Evolutionary conservation across 2,113 vertebrate genomes (phyloP).

Genomic region (Neotragus moschatus): DNA sequence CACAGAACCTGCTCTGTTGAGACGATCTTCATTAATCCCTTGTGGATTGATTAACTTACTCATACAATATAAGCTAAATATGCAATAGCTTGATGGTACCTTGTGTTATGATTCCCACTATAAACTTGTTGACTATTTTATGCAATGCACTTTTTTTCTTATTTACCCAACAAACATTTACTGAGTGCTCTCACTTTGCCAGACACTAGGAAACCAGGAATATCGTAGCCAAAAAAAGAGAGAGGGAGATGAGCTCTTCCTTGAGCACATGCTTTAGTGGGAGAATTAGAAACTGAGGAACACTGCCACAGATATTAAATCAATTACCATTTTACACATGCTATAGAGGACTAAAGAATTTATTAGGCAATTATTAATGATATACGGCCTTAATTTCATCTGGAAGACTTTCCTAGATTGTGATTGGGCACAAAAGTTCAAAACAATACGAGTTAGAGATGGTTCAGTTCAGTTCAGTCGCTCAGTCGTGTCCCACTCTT

Average conservation of each 20-base stretch:
- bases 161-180: background rate
- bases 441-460: background rate
- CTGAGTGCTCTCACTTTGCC: background rate
- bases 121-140: background rate
- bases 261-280: background rate
- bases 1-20: background rate
- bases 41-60: background rate
- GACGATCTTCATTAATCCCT: background rate
- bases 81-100: background rate
- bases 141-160: background rate
- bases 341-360: background rate
- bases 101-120: background rate
- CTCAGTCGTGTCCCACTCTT: background rate
- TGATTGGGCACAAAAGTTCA: background rate
- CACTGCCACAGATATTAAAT: background rate
- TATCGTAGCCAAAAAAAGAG: background rate
- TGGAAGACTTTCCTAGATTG: background rate
- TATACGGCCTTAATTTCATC: background rate
- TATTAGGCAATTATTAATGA: background rate
- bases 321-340: background rate
- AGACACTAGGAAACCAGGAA: background rate
- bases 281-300: background rate
- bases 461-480: background rate
- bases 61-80: background rate
- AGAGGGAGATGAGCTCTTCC: background rate